phyloP scores from a whole-genome alignment of 2,113 vertebrate genomes.

The Megaleporinus macrocephalus region DNA sequence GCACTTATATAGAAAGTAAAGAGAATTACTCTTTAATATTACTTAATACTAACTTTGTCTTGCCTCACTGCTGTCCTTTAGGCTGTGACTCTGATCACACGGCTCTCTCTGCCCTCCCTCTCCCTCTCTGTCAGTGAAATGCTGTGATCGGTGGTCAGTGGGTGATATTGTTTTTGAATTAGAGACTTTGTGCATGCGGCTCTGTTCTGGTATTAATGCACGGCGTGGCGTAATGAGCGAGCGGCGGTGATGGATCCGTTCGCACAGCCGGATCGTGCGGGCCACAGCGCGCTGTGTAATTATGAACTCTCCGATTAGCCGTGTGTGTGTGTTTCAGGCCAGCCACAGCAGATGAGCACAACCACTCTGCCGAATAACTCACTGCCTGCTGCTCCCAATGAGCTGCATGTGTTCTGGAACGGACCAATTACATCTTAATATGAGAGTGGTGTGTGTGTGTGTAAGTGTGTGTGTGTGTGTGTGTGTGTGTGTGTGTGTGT shows the following conservation, averaged over 20 bases:
- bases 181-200: conserved; percentile 7
- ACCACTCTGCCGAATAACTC: conserved; percentile 17
- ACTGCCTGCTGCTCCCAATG: conserved; percentile 26
- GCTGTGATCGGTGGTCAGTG: conserved; percentile 2
- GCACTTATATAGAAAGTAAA: no score
- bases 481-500: no score
- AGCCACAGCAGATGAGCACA: conserved; percentile 19
- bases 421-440: not conserved
- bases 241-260: conserved; percentile 34
- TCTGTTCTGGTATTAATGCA: conserved; percentile 73
- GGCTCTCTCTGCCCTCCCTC: no score
- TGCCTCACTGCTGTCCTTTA: no score
- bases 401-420: conserved; percentile 13
- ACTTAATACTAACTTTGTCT: no score
- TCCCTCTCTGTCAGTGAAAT: not conserved
- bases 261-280: conserved; percentile 33
- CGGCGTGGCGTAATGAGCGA: conserved; percentile 23
- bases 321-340: conserved; percentile 16
- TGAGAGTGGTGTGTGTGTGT: no score
- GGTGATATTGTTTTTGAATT: conserved; percentile 44
- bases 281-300: conserved; percentile 20
- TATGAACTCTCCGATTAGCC: conserved; percentile 34
- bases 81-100: no score
- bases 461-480: no score
- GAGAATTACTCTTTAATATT: no score